phyloP scores from a whole-genome alignment of 53 echinoderm and acorn worm genomes.

The Mesocentrotus franciscanus region DNA sequence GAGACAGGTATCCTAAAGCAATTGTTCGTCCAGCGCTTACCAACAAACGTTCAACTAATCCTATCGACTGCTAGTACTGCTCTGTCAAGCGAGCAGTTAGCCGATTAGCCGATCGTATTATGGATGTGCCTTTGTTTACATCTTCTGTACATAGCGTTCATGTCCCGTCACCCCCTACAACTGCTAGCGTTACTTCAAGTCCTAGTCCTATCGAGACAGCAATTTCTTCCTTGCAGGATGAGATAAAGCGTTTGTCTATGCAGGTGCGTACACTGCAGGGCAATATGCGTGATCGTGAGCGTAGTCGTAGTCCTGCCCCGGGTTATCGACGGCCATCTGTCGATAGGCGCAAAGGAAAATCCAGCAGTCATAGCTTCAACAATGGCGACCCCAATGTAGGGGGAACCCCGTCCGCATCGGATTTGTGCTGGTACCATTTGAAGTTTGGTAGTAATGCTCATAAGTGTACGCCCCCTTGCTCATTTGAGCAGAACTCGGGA shows the following conservation, averaged over 20 bases:
- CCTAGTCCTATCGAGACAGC: background rate
- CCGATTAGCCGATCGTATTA: slow-evolving; percentile 49
- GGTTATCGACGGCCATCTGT: background rate
- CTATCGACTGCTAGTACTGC: slow-evolving; percentile 26
- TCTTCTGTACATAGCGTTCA: too few relatives aligned
- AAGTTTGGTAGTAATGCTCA: slow-evolving; percentile 55
- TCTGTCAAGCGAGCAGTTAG: slow-evolving; percentile 12
- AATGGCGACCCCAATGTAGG: background rate
- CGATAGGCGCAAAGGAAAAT: background rate
- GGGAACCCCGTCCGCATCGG: background rate
- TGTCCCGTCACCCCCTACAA: background rate
- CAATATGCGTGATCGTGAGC: background rate
- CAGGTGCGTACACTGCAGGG: too few relatives aligned
- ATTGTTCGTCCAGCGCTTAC: slow-evolving; percentile 42
- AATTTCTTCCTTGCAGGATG: background rate
- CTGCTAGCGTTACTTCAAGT: background rate
- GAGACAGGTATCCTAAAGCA: slow-evolving; percentile 56
- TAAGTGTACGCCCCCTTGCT: slow-evolving; percentile 60
- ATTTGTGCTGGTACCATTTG: slow-evolving; percentile 71
- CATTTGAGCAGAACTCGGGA: slow-evolving; percentile 7
- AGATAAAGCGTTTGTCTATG: background rate
- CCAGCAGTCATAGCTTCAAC: background rate
- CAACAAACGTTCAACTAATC: slow-evolving; percentile 31
- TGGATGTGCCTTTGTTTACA: slow-evolving; percentile 26
- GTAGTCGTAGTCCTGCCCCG: background rate